phyloP scores from a whole-genome alignment of 2,797 vertebrate species.

The Sebastes vulpes region DNA sequence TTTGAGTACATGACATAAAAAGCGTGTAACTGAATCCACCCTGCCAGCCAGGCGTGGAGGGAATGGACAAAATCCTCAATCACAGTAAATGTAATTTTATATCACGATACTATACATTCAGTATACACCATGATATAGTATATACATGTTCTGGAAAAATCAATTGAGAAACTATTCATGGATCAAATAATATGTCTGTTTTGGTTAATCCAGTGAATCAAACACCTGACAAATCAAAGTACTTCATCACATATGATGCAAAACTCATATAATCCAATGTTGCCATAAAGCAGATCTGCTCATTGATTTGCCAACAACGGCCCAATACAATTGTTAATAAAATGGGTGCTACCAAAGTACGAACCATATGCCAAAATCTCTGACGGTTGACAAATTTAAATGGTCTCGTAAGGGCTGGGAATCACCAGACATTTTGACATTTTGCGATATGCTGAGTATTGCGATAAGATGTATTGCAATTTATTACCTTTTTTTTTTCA shows the following conservation, averaged over 20 bases:
- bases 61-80: too few species aligned
- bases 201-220: not conserved
- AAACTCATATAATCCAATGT: not conserved
- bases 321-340: not conserved
- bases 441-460: too few species aligned
- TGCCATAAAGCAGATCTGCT: not conserved
- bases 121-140: too few species aligned
- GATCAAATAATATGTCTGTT: not conserved
- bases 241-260: not conserved
- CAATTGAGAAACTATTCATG: not conserved
- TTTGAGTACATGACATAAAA: too few species aligned
- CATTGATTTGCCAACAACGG: not conserved
- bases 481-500: too few species aligned
- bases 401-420: not conserved
- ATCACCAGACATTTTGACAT: too few species aligned
- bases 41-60: too few species aligned
- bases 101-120: too few species aligned
- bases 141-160: not conserved
- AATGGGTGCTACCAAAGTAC: not conserved
- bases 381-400: not conserved
- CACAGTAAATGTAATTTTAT: rapidly evolving
- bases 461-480: too few species aligned
- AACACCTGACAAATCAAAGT: not conserved
- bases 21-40: too few species aligned
- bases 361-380: not conserved